A percentile compares a stretch with the other conserved stretches of the same genome.
Evolutionary conservation across 2,797 vertebrate genomes (phyloP).

Genomic region (Xenops minutus): DNA sequence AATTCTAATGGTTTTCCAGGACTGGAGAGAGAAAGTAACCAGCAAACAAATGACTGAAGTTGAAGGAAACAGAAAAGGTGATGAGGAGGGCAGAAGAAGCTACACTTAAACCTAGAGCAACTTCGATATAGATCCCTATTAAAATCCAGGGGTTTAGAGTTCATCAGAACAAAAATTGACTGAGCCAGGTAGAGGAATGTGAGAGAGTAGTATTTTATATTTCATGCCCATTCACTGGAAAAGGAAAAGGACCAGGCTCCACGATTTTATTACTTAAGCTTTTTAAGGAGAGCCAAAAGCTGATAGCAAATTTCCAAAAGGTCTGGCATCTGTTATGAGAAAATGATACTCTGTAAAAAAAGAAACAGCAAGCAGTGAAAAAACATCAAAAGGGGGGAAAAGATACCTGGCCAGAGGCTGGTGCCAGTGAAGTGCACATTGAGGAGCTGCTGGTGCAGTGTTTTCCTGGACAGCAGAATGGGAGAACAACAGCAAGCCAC

Average conservation of each 20-base stretch:
- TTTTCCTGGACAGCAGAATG: neutral
- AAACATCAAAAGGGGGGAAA: neutral
- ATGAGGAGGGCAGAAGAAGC: neutral
- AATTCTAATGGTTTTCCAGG: slow-evolving; percentile 30
- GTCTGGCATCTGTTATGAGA: neutral
- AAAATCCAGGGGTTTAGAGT: neutral
- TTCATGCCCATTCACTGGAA: neutral
- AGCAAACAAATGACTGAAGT: neutral
- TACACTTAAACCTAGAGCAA: neutral
- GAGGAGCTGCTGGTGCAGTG: neutral
- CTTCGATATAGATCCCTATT: neutral
- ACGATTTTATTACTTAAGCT: neutral
- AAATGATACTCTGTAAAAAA: neutral
- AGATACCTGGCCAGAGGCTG: neutral
- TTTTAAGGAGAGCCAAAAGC: neutral
- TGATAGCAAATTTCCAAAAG: slow-evolving; percentile 25
- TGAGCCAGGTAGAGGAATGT: neutral
- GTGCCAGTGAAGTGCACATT: neutral
- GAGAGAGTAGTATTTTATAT: neutral
- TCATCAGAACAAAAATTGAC: neutral
- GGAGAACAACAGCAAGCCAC: neutral
- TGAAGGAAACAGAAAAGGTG: neutral
- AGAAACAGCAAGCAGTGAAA: neutral
- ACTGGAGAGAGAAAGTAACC: neutral
- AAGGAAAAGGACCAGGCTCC: neutral